Base-by-base conservation (phyloP, 2,113 vertebrate species). In the Eurystomus gularis region DNA sequence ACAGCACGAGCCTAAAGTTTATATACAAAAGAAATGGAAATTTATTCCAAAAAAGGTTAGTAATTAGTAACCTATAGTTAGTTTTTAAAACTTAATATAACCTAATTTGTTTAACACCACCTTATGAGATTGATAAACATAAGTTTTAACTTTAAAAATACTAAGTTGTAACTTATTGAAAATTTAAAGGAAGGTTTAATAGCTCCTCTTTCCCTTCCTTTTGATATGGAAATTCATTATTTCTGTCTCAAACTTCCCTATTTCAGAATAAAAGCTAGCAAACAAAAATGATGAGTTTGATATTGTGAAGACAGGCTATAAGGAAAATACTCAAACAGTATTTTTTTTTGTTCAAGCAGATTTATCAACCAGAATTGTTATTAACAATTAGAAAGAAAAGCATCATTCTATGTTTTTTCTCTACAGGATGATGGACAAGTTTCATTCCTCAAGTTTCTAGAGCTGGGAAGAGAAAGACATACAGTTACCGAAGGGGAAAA, bases 1-100 rank as follows among this genome's bases (percentile, higher is more conserved):
- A 99, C 93, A 9, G 99, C 96, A 95, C 99, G 98, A 66, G 99
- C 99, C 99, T 99, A 29, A 96, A 94, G 54, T 89, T 49, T 80
- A 42, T 14, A 83, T 51, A 70, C 0, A 0, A 57, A 87, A 86
- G 57, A 90, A 60, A 86, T 7, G 1, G 14, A 82, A 86, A 31
- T 77, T 29, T 90, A 77, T 93, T 58, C 26, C 35, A 42, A n/a
- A n/a, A n/a, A 75, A 65, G 7, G 37, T 46, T 28, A 73, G 10
- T 26, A 80, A 70, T 62, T 40, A 58, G 71, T 40, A 91, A 88
- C n/a, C 29, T 61, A 29, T 6, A 65, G 35, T n/a, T 39, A 33
- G 52, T 44, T 72, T 52, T 0, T 13, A 44, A 73, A 82, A n/a
- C 2, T 6, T 73, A 39, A 14, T 9, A 68, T 33, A 26, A 91